These are phyloP conservation scores for Chauna torquata DNA, from an alignment of 2,113 vertebrate genomes.

Conservation along the genomic window DNA sequence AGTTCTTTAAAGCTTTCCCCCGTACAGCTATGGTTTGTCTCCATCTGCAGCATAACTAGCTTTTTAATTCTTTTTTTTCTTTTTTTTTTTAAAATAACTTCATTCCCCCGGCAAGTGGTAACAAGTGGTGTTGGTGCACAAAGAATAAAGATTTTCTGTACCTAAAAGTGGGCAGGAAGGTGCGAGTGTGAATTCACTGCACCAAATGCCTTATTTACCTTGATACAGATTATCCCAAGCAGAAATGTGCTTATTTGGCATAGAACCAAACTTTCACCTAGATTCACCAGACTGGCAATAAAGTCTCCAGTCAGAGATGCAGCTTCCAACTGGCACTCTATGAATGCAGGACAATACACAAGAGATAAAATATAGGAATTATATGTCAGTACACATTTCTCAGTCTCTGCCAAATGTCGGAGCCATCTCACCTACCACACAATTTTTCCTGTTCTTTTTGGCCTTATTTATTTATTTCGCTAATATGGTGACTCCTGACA, in stretches of 20 bases:
- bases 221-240: not conserved
- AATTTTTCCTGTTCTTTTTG: not conserved
- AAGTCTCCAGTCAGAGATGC: not conserved
- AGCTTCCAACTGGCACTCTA: not conserved
- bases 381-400: not conserved
- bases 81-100: not conserved
- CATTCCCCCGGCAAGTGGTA: not conserved
- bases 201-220: not conserved
- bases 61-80: not conserved
- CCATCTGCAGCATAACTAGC: not conserved
- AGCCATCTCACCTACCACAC: not conserved
- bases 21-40: not conserved
- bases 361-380: not conserved
- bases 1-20: not conserved
- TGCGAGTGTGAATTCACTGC: not conserved
- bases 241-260: not conserved
- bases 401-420: not conserved
- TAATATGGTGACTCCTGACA: not conserved
- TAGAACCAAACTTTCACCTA: not conserved
- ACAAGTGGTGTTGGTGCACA: not conserved
- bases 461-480: not conserved
- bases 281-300: not conserved
- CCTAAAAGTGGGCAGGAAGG: not conserved
- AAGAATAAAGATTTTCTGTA: not conserved
- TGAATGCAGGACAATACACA: not conserved